A percentile compares a stretch with the other conserved stretches of the same genome.
phyloP scores from a whole-genome alignment of 2,797 vertebrate genomes.

The Rhadinocentrus ornatus region DNA sequence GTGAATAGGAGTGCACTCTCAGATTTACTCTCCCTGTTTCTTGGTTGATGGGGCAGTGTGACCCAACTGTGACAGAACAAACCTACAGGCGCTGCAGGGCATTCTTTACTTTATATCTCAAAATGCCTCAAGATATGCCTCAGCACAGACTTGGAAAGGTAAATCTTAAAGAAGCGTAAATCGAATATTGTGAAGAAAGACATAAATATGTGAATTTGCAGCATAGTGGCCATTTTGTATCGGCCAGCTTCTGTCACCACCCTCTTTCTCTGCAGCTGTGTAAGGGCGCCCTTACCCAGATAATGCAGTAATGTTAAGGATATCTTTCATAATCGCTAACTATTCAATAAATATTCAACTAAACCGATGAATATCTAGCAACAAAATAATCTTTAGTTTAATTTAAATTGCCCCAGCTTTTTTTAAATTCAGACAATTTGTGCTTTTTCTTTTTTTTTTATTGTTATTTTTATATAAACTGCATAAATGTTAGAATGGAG shows the following conservation, averaged over 20 bases:
- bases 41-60: not conserved
- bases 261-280: constrained; percentile 29
- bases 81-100: not conserved
- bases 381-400: not conserved
- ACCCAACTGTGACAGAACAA: not conserved
- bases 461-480: not conserved
- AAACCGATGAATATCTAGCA: not conserved
- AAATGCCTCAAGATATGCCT: not conserved
- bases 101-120: not conserved
- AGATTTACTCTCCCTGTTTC: constrained; percentile 32
- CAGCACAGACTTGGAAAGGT: too few relatives aligned
- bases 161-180: not conserved
- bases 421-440: too few relatives aligned
- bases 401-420: not conserved
- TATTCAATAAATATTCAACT: not conserved
- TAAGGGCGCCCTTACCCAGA: not conserved
- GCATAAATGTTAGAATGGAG: not conserved
- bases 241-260: constrained; percentile 11
- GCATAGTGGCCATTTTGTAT: not conserved
- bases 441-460: not conserved
- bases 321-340: not conserved
- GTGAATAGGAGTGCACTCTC: constrained; percentile 55
- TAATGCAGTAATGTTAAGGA: not conserved
- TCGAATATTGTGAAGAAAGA: not conserved
- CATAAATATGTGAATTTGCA: constrained; percentile 8